Conservation (phyloP, 92 coral and sea anemone genomes). For the Galaxea fascicularis region DNA sequence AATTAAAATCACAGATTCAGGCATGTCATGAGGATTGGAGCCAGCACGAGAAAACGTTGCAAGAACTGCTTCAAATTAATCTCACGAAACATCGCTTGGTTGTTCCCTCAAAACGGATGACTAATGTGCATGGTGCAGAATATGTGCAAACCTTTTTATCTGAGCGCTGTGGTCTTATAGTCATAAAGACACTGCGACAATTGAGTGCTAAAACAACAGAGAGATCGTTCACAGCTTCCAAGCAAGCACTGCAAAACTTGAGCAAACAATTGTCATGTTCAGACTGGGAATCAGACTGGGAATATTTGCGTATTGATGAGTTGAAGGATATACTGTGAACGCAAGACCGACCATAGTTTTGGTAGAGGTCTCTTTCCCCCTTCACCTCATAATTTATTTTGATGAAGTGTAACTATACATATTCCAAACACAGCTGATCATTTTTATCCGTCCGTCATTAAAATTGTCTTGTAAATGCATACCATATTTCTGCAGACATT, state of each 20-base stretch:
- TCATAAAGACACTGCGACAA: constrained; percentile 77
- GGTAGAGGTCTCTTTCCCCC: no score
- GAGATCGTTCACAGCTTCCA: constrained; percentile 80
- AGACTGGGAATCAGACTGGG: not conserved
- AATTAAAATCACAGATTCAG: constrained; percentile 75
- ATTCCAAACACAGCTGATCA: no score
- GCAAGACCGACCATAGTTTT: no score
- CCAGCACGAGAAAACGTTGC: constrained; percentile 66
- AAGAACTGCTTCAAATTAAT: constrained; percentile 68
- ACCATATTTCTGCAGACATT: no score
- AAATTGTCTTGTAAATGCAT: no score
- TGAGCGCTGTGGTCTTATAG: constrained; percentile 71
- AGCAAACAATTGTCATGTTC: constrained; percentile 40
- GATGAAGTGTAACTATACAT: no score
- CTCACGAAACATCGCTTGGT: constrained; percentile 86
- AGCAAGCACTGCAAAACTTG: constrained; percentile 78
- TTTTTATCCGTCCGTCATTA: no score
- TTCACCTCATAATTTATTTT: no score
- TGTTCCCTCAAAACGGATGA: constrained; percentile 63
- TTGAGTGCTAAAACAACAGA: constrained; percentile 84
- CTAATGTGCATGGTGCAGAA: constrained; percentile 54
- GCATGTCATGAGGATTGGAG: constrained; percentile 77
- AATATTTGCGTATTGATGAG: not conserved
- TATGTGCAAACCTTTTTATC: constrained; percentile 74
- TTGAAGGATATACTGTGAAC: no score